Evolutionary conservation across 2,888 invertebrate species (phyloP).

Genomic region (Yponomeuta cagnagella): DNA sequence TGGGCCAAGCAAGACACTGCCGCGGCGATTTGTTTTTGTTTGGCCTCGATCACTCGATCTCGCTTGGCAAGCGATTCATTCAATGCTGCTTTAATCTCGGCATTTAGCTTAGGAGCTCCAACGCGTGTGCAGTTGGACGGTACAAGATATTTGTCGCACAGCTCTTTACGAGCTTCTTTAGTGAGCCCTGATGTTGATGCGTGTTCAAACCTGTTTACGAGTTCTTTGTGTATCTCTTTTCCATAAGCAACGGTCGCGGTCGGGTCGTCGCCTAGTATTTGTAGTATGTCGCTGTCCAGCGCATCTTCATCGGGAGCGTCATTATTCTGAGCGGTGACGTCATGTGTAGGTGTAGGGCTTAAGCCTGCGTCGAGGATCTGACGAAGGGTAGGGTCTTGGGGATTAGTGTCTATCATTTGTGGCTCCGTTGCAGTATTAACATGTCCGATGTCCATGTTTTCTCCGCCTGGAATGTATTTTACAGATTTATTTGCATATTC

Average conservation of each 20-base stretch:
- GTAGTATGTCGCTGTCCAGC: no score
- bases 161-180: conserved; percentile 24
- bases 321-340: conserved; percentile 7
- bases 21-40: conserved; percentile 25
- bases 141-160: conserved; percentile 21
- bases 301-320: no score
- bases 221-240: conserved; percentile 16
- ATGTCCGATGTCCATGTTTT: no score
- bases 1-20: conserved; percentile 23
- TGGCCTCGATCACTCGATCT: conserved; percentile 25
- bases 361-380: no score
- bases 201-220: conserved; percentile 23
- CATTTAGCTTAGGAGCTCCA: conserved; percentile 23
- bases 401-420: no score
- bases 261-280: no score
- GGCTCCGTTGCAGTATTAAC: no score
- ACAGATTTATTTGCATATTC: no score
- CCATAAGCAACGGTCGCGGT: no score
- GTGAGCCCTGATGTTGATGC: conserved; percentile 21
- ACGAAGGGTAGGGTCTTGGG: no score
- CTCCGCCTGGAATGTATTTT: no score
- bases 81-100: conserved; percentile 11
- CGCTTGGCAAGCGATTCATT: conserved; percentile 22
- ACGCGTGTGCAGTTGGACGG: conserved; percentile 25
- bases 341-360: no score